Evolutionary conservation across 2,888 invertebrate species (phyloP), one percentile per base, ranked within the genome.

Genomic region (Tubulanus polymorphus): DNA sequence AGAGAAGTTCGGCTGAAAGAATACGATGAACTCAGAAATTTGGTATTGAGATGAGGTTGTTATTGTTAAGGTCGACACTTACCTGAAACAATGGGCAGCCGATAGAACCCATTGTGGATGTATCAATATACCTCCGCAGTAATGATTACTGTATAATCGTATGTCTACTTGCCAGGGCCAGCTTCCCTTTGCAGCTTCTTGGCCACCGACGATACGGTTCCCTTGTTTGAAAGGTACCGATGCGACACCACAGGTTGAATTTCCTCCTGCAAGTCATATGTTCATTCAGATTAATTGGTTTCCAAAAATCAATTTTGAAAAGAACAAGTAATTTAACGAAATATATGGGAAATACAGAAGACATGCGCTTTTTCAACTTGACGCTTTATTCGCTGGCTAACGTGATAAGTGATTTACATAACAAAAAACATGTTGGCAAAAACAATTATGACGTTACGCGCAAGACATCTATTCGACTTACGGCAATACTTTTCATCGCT

Each of bases 151-250:
- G 28, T 66, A 69, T 0, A 66, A 61, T 0, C 76, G 73, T 3
- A 76, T 50, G 5, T 72, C 73, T 3, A 73, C 73, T 47, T 74
- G 61, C 71, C 73, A 76, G 0, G 77, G 77, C 73, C 74, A 76
- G 1, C 72, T 67, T 2, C 75, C 75, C 0, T 76, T 75, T 25
- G 65, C 66, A 1, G 72, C 72, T 28, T 72, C 70, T n/a, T 67
- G 64, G 1, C 77, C 77, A 6, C 75, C 74, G 3, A 77, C 75
- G 28, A 77, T 73, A 1, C 76, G 63, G 49, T 53, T 53, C 3
- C 53, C 53, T 20, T 45, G 28, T 29, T 45, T 53, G 6, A 30
- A 15, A 5, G 53, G 26, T 10, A 32, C n/a, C 10, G 35, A 12
- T 32, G 35, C 10, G 10, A 12, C 10, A 32, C 35, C 35, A n/a